Evolutionary conservation across 2,113 vertebrate species (phyloP), one percentile per base, ranked within the genome.

Genomic region (Nyctereutes procyonoides): DNA sequence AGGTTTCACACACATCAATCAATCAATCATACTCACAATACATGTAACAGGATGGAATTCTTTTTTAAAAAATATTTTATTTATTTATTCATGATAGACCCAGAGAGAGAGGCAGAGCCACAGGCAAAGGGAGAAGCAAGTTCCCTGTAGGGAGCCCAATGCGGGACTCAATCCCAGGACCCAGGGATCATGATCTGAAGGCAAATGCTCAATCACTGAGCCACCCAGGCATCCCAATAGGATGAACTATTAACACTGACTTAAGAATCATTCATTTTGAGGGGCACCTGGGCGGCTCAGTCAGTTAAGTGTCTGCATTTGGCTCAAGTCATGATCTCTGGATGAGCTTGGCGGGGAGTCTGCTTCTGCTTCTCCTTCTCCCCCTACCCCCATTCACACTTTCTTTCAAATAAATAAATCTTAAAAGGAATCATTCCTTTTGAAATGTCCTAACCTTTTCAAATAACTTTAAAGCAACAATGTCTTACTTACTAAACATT

Each of bases 381-480:
- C 15, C 65, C 15, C 65, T 43, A 43, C 6, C 43, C 43, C 43
- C 5, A 43, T 43, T 43, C 43, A 43, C 6, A 5, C 43, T 43
- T 43, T 43, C 43, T 43, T 43, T 69, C 32, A 69, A n/a, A 69
- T 69, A 69, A 69, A 69, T n/a, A 69, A 19, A 69, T 69, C 32
- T n/a, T 69, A 8, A n/a, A 65, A 65, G 32, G 67, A 91, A 84
- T 73, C 22, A 24, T 71, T 93, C n/a, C 16, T 93, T 88, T 32
- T 63, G 53, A 63, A 88, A 77, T 91, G 60, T 89, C 77, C n/a
- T 81, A 6, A 88, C 30, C 69, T 71, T 89, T 84, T 35, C 30
- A 88, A 90, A 77, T n/a, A 94, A 77, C 85, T 65, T 90, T 69
- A 81, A 62, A 76, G 43, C n/a, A 95, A 58, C 22, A 17, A 76